Base-by-base conservation (phyloP, 2,113 vertebrate genomes). In the Callipepla squamata region DNA sequence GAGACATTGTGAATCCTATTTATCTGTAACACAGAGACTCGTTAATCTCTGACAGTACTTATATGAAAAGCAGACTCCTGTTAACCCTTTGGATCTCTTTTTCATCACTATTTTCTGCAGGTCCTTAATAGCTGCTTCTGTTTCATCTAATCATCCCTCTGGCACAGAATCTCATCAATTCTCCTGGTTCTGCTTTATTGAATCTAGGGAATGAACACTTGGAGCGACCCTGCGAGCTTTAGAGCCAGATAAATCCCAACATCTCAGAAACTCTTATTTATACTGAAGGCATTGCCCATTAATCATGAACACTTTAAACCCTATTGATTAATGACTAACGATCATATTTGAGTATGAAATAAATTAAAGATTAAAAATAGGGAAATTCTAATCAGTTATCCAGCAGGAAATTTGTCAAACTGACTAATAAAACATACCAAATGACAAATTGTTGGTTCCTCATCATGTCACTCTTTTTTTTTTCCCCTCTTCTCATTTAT, bases 291-390 rank as follows among this genome's bases (percentile, higher is more conserved):
- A 86, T 53, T 86, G 38, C 36, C 36, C 73, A 83, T 96, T 88
- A 90, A 95, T 94, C 90, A 90, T 25, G 45, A 66, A 36, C 30
- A 38, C 36, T 92, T 90, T 91, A 92, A 84, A 79, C 38, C 85
- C 62, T 81, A 80, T 58, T 89, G 88, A 91, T 93, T 93, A 93
- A 95, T 92, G 57, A 76, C 47, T 78, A 89, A 81, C 34, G 65
- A 77, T 92, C 87, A 72, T 90, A 86, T 86, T 59, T 89, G 70
- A 92, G 57, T 80, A 80, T 72, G 50, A 96, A 94, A 94, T 47
- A 89, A 90, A 93, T 94, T 70, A 89, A 89, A 91, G 84, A 92
- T 92, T 93, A 85, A 87, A 92, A 94, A 85, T 68, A 82, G 59
- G 34, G 47, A 79, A 92, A 70, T 79, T 92, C 82, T 76, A 85